Percentiles rank a stretch among this genome's conserved stretches.
Evolutionary conservation across 2,797 vertebrate genomes (phyloP).

Genomic region (Cephalopachus bancanus): DNA sequence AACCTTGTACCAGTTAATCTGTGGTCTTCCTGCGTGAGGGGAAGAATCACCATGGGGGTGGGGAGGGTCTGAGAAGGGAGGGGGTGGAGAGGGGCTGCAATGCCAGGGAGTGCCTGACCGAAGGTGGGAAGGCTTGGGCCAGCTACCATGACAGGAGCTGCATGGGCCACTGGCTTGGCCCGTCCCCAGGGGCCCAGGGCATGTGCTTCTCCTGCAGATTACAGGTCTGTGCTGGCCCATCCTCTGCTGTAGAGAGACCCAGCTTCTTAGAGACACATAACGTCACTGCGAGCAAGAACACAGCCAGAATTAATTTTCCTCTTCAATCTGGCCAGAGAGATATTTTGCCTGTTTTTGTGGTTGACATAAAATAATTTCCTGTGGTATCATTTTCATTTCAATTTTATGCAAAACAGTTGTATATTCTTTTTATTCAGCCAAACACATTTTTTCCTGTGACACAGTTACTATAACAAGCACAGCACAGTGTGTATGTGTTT

Average conservation of each 20-base stretch:
- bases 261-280: conserved; percentile 50
- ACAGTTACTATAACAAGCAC: conserved; percentile 64
- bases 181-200: background rate
- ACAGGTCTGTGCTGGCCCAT: background rate
- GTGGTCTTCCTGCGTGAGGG: background rate
- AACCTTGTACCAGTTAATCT: background rate
- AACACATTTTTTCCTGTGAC: conserved; percentile 72
- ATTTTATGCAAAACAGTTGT: conserved; percentile 64
- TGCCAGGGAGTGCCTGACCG: background rate
- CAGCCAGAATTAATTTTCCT: conserved; percentile 56
- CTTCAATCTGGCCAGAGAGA: conserved; percentile 53
- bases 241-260: background rate
- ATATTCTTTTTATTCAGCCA: conserved; percentile 77
- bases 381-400: conserved; percentile 72
- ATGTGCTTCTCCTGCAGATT: background rate
- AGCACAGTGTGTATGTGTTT: conserved; percentile 64
- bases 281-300: conserved; percentile 46
- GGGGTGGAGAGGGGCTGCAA: no score
- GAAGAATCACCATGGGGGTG: background rate
- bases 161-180: background rate
- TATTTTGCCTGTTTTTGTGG: conserved; percentile 72
- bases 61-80: no score
- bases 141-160: background rate
- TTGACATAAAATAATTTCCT: conserved; percentile 82
- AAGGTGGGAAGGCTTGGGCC: background rate